Percentiles rank a stretch among this genome's conserved stretches.
phyloP scores from a whole-genome alignment of 2,888 invertebrate genomes.

The Halocaridina rubra region DNA sequence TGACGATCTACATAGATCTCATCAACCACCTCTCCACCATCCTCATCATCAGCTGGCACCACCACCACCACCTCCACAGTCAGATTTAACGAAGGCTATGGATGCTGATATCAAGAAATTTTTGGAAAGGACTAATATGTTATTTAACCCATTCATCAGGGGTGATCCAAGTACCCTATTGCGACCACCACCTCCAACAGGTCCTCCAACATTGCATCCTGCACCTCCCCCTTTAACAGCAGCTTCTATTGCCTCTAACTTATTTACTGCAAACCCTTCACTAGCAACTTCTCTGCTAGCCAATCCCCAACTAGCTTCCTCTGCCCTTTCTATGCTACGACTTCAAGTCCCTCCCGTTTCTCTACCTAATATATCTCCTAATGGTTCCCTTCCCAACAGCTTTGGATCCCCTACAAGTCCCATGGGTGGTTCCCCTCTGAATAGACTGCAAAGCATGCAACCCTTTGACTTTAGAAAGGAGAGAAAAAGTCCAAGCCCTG shows the following conservation, averaged over 20 bases:
- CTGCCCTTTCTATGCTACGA: slow-evolving; percentile 68
- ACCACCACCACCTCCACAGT: slow-evolving; percentile 40
- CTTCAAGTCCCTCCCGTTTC: slow-evolving; percentile 70
- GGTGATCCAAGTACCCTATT: slow-evolving; percentile 64
- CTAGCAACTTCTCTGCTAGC: slow-evolving; percentile 67
- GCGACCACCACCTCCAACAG: slow-evolving; percentile 64
- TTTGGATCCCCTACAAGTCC: slow-evolving; percentile 70
- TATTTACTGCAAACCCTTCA: slow-evolving; percentile 66
- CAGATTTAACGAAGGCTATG: slow-evolving; percentile 65
- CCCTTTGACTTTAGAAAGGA: slow-evolving; percentile 90
- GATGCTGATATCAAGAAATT: slow-evolving; percentile 73
- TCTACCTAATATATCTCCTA: slow-evolving; percentile 62
- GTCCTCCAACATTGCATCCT: slow-evolving; percentile 67
- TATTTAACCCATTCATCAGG: slow-evolving; percentile 64
- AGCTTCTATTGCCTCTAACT: slow-evolving; percentile 69
- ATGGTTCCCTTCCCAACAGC: slow-evolving; percentile 61
- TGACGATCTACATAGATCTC: slow-evolving; percentile 63
- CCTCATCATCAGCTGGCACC: slow-evolving; percentile 33
- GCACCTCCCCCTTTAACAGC: slow-evolving; percentile 70
- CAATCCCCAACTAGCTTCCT: slow-evolving; percentile 69
- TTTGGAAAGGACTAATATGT: slow-evolving; percentile 70
- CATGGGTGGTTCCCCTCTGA: slow-evolving; percentile 81
- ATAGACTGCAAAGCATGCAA: slow-evolving; percentile 93
- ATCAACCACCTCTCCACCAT: slow-evolving; percentile 47
- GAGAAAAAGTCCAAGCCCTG: slow-evolving; percentile 59